Conservation (phyloP, 2,113 vertebrate genomes). For the Stegostoma tigrinum region DNA sequence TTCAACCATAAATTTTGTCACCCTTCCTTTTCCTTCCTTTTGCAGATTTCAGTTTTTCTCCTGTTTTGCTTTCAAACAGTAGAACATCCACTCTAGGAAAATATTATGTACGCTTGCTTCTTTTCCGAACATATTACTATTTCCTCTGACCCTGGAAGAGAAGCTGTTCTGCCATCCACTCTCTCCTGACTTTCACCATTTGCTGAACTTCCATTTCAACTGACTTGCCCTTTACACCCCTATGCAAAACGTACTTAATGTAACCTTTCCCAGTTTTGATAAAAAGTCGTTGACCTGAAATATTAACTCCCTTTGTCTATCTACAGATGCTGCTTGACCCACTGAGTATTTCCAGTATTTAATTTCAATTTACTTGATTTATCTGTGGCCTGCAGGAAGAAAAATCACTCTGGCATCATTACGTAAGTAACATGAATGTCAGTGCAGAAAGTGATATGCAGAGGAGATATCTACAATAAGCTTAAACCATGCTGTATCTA, state of each 20-base stretch:
- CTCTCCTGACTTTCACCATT: neutral
- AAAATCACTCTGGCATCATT: neutral
- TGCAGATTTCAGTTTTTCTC: neutral
- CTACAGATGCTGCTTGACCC: neutral
- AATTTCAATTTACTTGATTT: neutral
- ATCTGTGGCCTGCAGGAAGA: neutral
- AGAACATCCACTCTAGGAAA: neutral
- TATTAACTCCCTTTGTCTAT: neutral
- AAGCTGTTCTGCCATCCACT: neutral
- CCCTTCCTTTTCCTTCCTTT: neutral
- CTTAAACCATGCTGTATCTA: neutral
- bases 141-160: neutral
- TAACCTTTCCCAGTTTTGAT: neutral
- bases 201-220: neutral
- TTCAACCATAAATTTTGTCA: neutral
- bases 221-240: neutral
- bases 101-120: neutral
- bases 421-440: neutral
- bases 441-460: neutral
- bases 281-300: neutral
- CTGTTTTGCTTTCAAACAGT: neutral
- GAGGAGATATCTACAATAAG: neutral
- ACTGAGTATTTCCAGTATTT: neutral
- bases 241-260: neutral
- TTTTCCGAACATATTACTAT: neutral